These are phyloP conservation scores for Limenitis camilla DNA, from an alignment of 2,888 invertebrate species.

Conservation along the genomic window DNA sequence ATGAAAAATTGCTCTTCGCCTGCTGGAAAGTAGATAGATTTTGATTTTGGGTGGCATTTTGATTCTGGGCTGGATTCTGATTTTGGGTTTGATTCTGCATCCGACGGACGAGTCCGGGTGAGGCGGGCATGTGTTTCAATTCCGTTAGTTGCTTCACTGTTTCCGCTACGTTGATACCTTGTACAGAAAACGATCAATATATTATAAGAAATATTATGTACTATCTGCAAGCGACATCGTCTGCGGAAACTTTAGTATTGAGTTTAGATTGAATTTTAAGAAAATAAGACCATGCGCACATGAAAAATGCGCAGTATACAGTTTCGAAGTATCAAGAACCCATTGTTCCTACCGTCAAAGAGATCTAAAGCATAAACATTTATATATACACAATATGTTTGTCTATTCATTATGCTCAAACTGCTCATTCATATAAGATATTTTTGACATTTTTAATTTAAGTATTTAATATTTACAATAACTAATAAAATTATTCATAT, in stretches of 20 bases:
- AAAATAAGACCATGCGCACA: too few relatives aligned
- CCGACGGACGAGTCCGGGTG: conserved; percentile 83
- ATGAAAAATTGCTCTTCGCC: conserved; percentile 55
- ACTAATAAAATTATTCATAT: too few relatives aligned
- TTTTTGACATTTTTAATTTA: too few relatives aligned
- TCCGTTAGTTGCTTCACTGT: conserved; percentile 90
- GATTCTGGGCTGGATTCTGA: conserved; percentile 26
- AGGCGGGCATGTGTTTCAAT: conserved; percentile 89
- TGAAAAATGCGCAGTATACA: conserved; percentile 2
- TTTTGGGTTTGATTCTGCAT: conserved; percentile 46
- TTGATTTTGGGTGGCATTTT: conserved; percentile 22
- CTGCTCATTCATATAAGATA: conserved; percentile 17
- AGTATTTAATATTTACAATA: too few relatives aligned
- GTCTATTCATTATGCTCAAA: background rate
- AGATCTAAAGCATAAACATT: conserved; percentile 10
- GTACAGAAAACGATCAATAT: conserved; percentile 36
- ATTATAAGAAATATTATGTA: background rate
- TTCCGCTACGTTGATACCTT: conserved; percentile 83
- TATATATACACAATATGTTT: conserved; percentile 14
- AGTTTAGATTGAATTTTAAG: too few relatives aligned
- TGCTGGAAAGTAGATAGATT: conserved; percentile 58
- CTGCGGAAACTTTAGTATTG: background rate
- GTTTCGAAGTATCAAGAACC: conserved; percentile 8
- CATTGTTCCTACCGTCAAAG: background rate
- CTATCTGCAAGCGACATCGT: background rate